Evolutionary conservation across 2,113 vertebrate species (phyloP).

Genomic region (Nipponia nippon): DNA sequence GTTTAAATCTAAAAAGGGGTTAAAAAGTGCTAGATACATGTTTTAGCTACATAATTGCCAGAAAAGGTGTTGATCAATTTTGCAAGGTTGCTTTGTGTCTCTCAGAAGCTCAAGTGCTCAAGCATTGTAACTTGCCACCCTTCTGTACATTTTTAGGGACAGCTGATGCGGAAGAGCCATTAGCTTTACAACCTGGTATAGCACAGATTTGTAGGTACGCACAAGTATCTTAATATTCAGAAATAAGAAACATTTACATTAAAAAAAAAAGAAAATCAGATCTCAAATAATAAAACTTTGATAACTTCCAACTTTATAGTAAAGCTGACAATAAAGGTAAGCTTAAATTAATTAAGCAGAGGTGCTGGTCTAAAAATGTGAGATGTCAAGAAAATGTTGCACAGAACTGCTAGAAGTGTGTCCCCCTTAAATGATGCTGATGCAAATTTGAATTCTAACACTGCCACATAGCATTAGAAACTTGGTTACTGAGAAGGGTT

Average conservation of each 20-base stretch:
- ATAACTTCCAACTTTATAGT: rapidly evolving
- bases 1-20: neutral
- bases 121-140: neutral
- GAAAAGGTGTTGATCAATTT: neutral
- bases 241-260: neutral
- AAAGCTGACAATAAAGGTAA: neutral
- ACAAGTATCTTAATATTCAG: neutral
- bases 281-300: neutral
- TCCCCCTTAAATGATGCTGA: neutral
- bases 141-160: neutral
- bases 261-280: neutral
- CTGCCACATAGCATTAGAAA: rapidly evolving
- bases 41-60: neutral
- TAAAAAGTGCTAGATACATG: neutral
- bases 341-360: neutral
- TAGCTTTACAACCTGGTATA: neutral
- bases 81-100: rapidly evolving
- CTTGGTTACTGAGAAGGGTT: neutral
- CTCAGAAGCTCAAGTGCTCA: neutral
- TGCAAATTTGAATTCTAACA: neutral
- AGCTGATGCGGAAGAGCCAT: neutral
- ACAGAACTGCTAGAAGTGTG: rapidly evolving
- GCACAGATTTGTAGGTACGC: rapidly evolving
- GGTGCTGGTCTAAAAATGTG: neutral
- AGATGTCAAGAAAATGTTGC: neutral